A percentile compares a stretch with the other conserved stretches of the same genome.
Evolutionary conservation across 1,140 invertebrate genomes (phyloP).

Genomic region (Pogonognathellus flavescens): DNA sequence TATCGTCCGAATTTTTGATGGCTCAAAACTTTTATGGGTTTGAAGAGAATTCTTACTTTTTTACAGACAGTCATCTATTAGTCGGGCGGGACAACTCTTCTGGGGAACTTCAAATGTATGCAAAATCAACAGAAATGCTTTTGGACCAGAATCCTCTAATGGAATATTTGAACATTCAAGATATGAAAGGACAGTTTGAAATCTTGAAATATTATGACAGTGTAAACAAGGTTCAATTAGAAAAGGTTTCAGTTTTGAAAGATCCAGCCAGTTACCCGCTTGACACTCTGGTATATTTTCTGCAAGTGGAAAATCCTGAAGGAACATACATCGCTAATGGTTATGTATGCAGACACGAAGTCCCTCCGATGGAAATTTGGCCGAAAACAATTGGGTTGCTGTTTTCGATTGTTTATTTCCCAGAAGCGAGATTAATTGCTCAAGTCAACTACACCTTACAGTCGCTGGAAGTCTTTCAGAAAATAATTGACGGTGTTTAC

Average conservation of each 20-base stretch:
- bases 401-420: background rate
- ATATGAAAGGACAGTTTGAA: conserved; percentile 1
- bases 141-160: conserved; percentile 6
- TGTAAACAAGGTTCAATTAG: background rate
- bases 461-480: background rate
- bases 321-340: conserved; percentile 58
- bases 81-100: background rate
- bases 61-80: conserved; percentile 48
- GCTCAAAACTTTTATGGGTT: conserved; percentile 37
- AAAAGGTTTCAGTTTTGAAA: background rate
- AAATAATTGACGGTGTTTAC: background rate
- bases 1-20: background rate
- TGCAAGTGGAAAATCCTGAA: conserved; percentile 51
- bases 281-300: conserved; percentile 52
- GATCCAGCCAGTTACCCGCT: background rate
- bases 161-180: background rate
- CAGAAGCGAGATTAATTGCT: background rate
- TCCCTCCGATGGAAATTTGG: conserved; percentile 51
- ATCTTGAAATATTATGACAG: background rate
- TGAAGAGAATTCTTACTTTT: conserved; percentile 29
- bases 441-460: background rate
- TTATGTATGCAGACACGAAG: conserved; percentile 50
- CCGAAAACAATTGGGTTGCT: conserved; percentile 52
- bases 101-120: background rate
- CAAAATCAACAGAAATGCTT: background rate